Evolutionary conservation across 2,888 invertebrate genomes (phyloP).

Genomic region (Noctua comes): DNA sequence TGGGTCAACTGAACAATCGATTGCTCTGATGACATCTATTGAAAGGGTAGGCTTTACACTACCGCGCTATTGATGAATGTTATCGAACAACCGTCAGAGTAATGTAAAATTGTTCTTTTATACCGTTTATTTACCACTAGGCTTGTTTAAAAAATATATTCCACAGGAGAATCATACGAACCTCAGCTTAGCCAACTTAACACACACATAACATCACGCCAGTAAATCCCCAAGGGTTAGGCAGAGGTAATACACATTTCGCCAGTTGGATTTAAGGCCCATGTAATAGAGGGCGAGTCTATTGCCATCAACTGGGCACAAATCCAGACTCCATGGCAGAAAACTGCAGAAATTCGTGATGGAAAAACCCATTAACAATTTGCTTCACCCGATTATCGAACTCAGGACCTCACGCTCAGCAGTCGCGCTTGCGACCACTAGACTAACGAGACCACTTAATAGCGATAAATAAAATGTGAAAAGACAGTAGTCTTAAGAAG

Average conservation of each 20-base stretch:
- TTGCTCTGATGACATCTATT: slow-evolving; percentile 6
- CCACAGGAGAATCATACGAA: not conserved
- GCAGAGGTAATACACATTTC: too few species aligned
- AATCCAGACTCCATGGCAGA: too few species aligned
- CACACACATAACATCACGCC: too few species aligned
- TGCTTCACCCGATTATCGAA: too few species aligned
- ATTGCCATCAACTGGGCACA: not conserved
- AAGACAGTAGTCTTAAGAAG: not conserved
- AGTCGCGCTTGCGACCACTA: not conserved
- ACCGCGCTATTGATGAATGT: slow-evolving; percentile 25
- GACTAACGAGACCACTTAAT: not conserved
- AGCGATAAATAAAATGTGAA: not conserved
- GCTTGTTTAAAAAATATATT: not conserved
- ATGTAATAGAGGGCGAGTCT: too few species aligned
- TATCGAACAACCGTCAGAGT: slow-evolving; percentile 10
- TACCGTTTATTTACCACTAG: not conserved
- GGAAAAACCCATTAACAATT: too few species aligned
- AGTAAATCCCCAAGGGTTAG: too few species aligned
- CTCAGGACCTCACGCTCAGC: too few species aligned
- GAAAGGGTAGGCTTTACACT: slow-evolving; percentile 10
- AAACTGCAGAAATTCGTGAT: too few species aligned
- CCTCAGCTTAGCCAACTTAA: not conserved
- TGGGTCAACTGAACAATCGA: not conserved
- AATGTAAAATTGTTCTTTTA: not conserved
- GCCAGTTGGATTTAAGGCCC: too few species aligned